A percentile compares a stretch with the other conserved stretches of the same genome.
Evolutionary conservation across 2,113 vertebrate species (phyloP).

Genomic region (Actinemys pallida): DNA sequence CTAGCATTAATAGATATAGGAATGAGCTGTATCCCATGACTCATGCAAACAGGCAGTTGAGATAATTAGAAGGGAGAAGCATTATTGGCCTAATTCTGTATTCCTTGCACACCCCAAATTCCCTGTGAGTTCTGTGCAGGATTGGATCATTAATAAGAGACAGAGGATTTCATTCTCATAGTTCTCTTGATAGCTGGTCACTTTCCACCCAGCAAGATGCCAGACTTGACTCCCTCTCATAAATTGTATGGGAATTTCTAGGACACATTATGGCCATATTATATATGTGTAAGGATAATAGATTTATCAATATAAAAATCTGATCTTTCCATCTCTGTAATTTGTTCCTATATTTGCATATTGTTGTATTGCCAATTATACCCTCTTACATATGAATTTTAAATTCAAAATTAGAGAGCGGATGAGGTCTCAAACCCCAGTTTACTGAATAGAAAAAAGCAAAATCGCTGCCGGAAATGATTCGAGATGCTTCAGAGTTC

Average conservation of each 20-base stretch:
- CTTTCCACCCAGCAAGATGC: not conserved
- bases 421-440: conserved; percentile 51
- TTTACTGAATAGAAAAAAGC: conserved; percentile 41
- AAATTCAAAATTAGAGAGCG: conserved; percentile 46
- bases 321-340: conserved; percentile 41
- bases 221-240: not conserved
- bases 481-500: conserved; percentile 63
- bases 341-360: conserved; percentile 47
- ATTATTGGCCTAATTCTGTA: conserved; percentile 6
- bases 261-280: not conserved
- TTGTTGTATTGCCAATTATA: conserved; percentile 57
- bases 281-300: conserved; percentile 29
- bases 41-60: conserved; percentile 27
- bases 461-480: conserved; percentile 53
- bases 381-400: conserved; percentile 45
- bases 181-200: not conserved
- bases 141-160: conserved; percentile 16
- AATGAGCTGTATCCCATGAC: conserved; percentile 10
- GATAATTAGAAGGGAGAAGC: conserved; percentile 18
- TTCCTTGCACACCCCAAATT: conserved; percentile 19
- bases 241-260: not conserved
- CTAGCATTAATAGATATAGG: conserved; percentile 11
- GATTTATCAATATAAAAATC: conserved; percentile 50
- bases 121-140: not conserved
- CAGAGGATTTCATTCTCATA: not conserved